Evolutionary conservation across 2,113 vertebrate species (phyloP).

Genomic region (Chloropsis cyanopogon): DNA sequence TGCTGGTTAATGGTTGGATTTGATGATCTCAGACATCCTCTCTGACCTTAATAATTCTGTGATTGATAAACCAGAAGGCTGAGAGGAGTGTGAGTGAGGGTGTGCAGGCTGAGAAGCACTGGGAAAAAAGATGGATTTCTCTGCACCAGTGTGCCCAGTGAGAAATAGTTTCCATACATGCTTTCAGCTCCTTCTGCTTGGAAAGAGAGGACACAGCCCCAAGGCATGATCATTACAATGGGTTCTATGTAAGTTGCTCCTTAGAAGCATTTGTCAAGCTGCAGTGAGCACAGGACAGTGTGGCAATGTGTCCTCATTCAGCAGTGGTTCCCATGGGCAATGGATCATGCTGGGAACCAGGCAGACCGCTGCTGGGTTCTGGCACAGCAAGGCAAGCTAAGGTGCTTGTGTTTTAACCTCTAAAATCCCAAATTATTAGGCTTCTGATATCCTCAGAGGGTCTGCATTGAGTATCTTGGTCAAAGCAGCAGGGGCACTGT

Average conservation of each 20-base stretch:
- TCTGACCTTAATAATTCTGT: neutral
- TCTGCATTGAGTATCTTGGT: neutral
- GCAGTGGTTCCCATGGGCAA: neutral
- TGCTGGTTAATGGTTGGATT: neutral
- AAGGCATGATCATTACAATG: neutral
- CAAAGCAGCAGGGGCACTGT: neutral
- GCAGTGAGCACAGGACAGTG: neutral
- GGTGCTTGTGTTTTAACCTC: neutral
- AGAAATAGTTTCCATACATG: conserved; percentile 31
- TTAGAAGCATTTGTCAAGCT: neutral
- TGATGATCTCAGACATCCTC: neutral
- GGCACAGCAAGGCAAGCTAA: neutral
- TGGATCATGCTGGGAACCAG: neutral
- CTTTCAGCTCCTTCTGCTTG: conserved; percentile 13
- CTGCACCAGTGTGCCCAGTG: neutral
- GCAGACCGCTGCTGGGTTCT: neutral
- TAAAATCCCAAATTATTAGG: neutral
- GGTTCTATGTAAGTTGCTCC: neutral
- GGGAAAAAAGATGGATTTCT: neutral
- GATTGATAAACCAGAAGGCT: neutral
- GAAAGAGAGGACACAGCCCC: conserved; percentile 23
- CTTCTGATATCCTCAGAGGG: neutral
- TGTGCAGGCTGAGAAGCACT: neutral
- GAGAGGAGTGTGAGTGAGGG: neutral
- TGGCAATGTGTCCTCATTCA: neutral